Conservation (phyloP, 1,140 invertebrate species). For the Neotoxoptera formosana region DNA sequence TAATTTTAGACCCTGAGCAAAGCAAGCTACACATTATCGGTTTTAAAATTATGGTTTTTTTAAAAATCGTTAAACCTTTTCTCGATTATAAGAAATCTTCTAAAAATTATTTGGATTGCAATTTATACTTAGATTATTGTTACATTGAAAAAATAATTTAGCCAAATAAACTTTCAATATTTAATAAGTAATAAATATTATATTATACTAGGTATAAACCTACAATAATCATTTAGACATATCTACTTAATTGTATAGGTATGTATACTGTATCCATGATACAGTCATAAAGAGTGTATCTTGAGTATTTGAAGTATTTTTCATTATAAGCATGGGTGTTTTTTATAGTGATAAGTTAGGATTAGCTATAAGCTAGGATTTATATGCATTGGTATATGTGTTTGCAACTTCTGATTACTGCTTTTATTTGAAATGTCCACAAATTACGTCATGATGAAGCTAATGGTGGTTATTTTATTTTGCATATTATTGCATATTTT, state of each 20-base stretch:
- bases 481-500: too few relatives aligned
- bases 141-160: neutral
- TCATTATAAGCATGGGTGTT: neutral
- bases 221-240: neutral
- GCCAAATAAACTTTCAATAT: neutral
- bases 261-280: neutral
- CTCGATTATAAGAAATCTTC: neutral
- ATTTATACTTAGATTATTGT: neutral
- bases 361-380: too few relatives aligned
- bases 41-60: neutral
- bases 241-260: neutral
- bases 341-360: neutral
- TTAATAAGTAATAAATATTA: neutral
- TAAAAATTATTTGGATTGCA: neutral
- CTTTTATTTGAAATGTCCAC: too few relatives aligned
- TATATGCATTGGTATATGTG: too few relatives aligned
- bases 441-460: too few relatives aligned
- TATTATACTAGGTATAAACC: neutral
- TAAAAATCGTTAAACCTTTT: neutral
- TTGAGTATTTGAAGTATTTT: neutral
- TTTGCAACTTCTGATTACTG: too few relatives aligned
- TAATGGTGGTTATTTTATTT: too few relatives aligned
- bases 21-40: neutral
- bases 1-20: neutral
- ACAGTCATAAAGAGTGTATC: neutral